Evolutionary conservation across 2,797 vertebrate genomes (phyloP), one percentile per base, ranked within the genome.

Genomic region (Miichthys miiuy): DNA sequence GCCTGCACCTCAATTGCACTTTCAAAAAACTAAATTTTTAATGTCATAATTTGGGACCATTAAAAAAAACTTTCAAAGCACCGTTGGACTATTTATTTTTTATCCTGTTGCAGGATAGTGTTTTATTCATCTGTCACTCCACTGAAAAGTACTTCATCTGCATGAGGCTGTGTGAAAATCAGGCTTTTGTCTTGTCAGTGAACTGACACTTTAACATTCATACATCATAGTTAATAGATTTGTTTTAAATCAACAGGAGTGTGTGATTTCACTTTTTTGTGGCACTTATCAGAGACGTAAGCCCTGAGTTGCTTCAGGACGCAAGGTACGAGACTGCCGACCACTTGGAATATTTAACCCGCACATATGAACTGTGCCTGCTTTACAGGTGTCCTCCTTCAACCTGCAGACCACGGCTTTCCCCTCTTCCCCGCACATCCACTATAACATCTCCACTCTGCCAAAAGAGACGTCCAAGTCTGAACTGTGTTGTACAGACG

Each of bases 401-500:
- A 23, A 27, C 69, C 70, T 63, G 68, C 66, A 27, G 30, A 25
- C 62, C 78, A 63, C 70, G 25, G 68, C 75, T 18, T 21, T 13
- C 42, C 42, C 41, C 61, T 34, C 30, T 30, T 34, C 30, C 30
- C 11, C 0, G 9, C 18, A 52, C 30, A 21, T 52, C 54, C 58
- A 72, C 75, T 77, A 73, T 79, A 70, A 60, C 67, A 51, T 77
- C 68, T 81, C 71, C 50, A 72, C 79, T 86, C 87, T 83, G 91
- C 90, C 91, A 93, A 90, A 91, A 75, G 48, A 57, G 58, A 66
- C 13, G 16, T 17, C 58, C 38, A 76, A 75, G 86, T 89, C 83
- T 81, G 84, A 92, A 52, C 81, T 83, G 74, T 85, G 78, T 81
- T 89, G 87, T 91, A 88, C 68, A 88, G 81, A 84, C 56, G 60